Conservation (phyloP, 2,888 invertebrate species). For the Caenorhabditis zanzibari region DNA sequence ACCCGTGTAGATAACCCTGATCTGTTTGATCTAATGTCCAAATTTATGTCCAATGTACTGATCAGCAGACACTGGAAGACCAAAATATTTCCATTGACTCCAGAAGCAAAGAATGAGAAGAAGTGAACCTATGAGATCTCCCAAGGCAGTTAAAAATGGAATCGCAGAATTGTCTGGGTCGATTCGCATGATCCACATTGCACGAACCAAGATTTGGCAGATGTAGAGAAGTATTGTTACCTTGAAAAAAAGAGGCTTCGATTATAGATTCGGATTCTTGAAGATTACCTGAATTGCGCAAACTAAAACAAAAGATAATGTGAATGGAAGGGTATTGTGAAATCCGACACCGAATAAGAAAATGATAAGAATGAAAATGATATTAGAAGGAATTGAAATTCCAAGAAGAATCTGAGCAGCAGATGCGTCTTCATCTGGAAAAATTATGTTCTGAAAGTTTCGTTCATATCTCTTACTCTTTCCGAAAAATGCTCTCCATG, state of each 20-base stretch:
- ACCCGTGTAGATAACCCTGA: slow-evolving; percentile 14
- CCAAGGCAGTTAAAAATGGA: slow-evolving; percentile 80
- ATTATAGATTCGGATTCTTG: background rate
- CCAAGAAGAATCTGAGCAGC: slow-evolving; percentile 74
- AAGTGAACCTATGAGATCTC: slow-evolving; percentile 73
- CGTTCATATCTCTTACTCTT: slow-evolving; percentile 56
- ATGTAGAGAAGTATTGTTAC: slow-evolving; percentile 78
- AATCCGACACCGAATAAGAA: slow-evolving; percentile 71
- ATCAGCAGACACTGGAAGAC: slow-evolving; percentile 60
- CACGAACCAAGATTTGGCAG: slow-evolving; percentile 77
- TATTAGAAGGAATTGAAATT: slow-evolving; percentile 76
- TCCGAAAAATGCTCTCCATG: slow-evolving; percentile 64
- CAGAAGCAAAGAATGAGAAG: slow-evolving; percentile 67
- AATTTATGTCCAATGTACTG: slow-evolving; percentile 62
- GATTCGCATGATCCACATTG: slow-evolving; percentile 76
- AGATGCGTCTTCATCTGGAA: slow-evolving; percentile 77
- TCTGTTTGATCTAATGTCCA: slow-evolving; percentile 38
- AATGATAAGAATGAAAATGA: slow-evolving; percentile 76
- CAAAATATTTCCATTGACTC: slow-evolving; percentile 58
- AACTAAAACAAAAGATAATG: slow-evolving; percentile 65
- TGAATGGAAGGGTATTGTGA: slow-evolving; percentile 68
- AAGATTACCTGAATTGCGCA: slow-evolving; percentile 70
- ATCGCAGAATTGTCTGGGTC: slow-evolving; percentile 82
- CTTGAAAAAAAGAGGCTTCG: slow-evolving; percentile 53
- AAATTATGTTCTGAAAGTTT: background rate